Conservation (phyloP, 2,888 invertebrate species). For the Agelastica alni region DNA sequence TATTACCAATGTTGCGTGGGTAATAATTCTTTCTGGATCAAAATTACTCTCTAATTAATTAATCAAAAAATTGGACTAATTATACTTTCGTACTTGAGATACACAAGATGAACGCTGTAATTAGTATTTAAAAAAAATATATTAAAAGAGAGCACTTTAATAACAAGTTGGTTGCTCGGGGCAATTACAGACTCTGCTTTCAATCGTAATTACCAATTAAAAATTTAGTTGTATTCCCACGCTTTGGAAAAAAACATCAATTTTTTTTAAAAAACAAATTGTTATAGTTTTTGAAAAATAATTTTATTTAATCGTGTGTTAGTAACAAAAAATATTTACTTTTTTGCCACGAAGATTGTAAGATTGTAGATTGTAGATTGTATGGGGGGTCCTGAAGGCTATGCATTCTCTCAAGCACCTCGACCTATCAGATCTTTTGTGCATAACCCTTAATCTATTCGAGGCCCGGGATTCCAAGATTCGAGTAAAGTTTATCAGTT, state of each 20-base stretch:
- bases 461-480: no score
- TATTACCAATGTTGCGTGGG: slow-evolving; percentile 19
- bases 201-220: slow-evolving; percentile 31
- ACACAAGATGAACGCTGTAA: slow-evolving; percentile 26
- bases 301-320: no score
- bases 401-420: no score
- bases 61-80: slow-evolving; percentile 29
- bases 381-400: no score
- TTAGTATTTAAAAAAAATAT: slow-evolving; percentile 27
- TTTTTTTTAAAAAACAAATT: no score
- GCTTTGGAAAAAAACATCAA: slow-evolving; percentile 15
- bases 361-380: no score
- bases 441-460: no score
- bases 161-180: slow-evolving; percentile 26
- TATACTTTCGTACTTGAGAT: slow-evolving; percentile 23
- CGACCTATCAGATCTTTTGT: no score
- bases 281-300: no score
- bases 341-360: no score
- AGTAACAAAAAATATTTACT: no score
- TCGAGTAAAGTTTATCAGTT: no score
- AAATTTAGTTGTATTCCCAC: slow-evolving; percentile 30
- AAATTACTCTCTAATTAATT: slow-evolving; percentile 32
- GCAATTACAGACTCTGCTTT: slow-evolving; percentile 29
- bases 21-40: slow-evolving; percentile 29
- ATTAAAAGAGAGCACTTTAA: slow-evolving; percentile 30